These are phyloP conservation scores for Semnornis frantzii DNA, from an alignment of 2,113 vertebrate species.

Conservation along the genomic window DNA sequence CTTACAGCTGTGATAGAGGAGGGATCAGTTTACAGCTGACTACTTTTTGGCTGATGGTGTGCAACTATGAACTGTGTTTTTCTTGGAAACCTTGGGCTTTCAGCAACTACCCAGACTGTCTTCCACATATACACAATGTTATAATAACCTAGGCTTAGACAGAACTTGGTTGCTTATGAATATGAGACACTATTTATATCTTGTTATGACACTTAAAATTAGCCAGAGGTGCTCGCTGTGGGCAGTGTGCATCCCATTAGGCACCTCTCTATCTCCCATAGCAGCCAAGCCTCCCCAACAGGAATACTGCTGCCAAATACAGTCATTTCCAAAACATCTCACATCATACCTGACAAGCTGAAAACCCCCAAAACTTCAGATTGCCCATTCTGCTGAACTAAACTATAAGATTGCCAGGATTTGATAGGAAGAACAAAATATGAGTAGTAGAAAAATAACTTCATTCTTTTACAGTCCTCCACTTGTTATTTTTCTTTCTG, in stretches of 20 bases:
- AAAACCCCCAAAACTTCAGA: neutral
- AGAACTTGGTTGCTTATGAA: neutral
- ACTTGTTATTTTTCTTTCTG: neutral
- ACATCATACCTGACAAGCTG: neutral
- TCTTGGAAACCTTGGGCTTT: neutral
- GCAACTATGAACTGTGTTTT: neutral
- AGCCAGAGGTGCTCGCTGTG: neutral
- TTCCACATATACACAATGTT: neutral
- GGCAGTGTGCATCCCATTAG: neutral
- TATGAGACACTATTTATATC: neutral
- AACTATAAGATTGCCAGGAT: neutral
- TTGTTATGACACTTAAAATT: neutral
- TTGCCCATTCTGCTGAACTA: neutral
- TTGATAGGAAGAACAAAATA: constrained; percentile 6
- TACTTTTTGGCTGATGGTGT: neutral
- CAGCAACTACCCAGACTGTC: neutral
- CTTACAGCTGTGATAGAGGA: neutral
- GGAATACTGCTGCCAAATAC: neutral
- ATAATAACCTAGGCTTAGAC: constrained; percentile 36
- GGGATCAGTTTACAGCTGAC: neutral
- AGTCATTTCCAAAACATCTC: constrained; percentile 6
- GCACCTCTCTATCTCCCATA: neutral
- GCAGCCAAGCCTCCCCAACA: neutral
- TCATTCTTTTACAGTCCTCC: neutral
- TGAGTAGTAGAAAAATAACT: neutral